Base-by-base conservation (phyloP, 2,113 vertebrate species). In the Lepus americanus region DNA sequence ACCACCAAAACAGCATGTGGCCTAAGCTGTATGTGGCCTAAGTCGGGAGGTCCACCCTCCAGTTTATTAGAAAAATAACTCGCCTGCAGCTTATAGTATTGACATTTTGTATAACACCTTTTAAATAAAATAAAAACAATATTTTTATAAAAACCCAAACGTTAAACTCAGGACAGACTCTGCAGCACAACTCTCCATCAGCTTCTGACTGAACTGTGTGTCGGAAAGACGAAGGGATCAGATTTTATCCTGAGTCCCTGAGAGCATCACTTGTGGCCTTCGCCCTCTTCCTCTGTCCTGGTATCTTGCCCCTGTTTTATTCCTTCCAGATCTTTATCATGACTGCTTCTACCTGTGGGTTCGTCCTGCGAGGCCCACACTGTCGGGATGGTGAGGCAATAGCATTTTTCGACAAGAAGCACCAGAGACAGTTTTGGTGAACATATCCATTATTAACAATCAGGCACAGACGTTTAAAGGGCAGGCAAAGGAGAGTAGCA, bases 51-150 rank as follows among this genome's bases (percentile, higher is more conserved):
- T 31, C 64, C 61, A 10, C 22, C 51, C 8, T 70, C 39, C 22
- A 87, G 9, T 76, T 77, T 69, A n/a, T n/a, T 70, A 89, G 31
- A 13, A 69, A 36, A 93, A 4, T 31, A 49, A n/a, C 51, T 81
- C 3, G 78, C 63, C 64, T 80, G 0, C 8, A 55, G 51, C 67
- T 63, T 79, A 55, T 53, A 3, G 23, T 76, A 49, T 89, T 76
- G 3, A 72, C 22, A 59, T 59, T 59, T 59, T 20, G 19, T 59
- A 59, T 25, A 83, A 93, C 25, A 53, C 36, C 36, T 92, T 96
- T 86, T 72, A 93, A 80, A 20, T 67, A 78, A 87, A 92, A 78
- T 31, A 53, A 87, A 78, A 49, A 6, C 44, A n/a, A 33, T 73
- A 83, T 73, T 84, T 69, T 55, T 7, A 74, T 55, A 63, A 55